These are phyloP conservation scores for Adelges cooleyi DNA, from an alignment of 1,140 invertebrate genomes.

Conservation along the genomic window DNA sequence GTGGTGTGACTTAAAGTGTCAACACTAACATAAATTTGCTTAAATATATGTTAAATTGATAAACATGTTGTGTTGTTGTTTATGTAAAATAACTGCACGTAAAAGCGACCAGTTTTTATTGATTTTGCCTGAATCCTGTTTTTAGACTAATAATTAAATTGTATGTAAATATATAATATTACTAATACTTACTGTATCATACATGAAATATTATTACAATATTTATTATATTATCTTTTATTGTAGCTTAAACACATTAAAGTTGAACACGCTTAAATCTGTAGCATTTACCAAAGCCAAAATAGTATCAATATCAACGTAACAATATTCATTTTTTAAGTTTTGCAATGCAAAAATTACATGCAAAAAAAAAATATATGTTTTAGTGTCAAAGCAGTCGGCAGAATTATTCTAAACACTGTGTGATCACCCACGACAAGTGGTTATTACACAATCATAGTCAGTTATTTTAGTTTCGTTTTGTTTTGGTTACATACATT, in stretches of 20 bases:
- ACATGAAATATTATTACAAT: not conserved
- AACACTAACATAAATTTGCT: constrained; percentile 13
- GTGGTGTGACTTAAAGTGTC: not conserved
- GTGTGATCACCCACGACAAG: not conserved
- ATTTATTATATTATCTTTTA: not conserved
- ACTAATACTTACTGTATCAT: constrained; percentile 14
- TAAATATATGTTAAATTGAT: not conserved
- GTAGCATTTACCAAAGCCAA: not conserved
- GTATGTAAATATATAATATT: constrained; percentile 9
- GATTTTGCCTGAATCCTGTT: constrained; percentile 23
- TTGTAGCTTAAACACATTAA: constrained; percentile 12
- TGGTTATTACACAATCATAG: not conserved
- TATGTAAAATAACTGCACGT: constrained; percentile 20
- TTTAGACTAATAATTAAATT: not conserved
- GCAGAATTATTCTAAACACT: not conserved
- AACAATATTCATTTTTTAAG: not conserved
- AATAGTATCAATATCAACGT: constrained; percentile 10
- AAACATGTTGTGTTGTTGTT: constrained; percentile 8
- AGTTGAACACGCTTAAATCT: constrained; percentile 10
- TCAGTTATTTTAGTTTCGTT: not conserved
- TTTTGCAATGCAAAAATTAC: not conserved
- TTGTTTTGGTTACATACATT: not conserved
- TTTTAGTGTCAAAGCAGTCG: not conserved
- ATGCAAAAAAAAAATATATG: not conserved
- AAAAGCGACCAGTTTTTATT: not conserved